phyloP scores from a whole-genome alignment of 2,113 vertebrate genomes.

The Macquaria australasica region DNA sequence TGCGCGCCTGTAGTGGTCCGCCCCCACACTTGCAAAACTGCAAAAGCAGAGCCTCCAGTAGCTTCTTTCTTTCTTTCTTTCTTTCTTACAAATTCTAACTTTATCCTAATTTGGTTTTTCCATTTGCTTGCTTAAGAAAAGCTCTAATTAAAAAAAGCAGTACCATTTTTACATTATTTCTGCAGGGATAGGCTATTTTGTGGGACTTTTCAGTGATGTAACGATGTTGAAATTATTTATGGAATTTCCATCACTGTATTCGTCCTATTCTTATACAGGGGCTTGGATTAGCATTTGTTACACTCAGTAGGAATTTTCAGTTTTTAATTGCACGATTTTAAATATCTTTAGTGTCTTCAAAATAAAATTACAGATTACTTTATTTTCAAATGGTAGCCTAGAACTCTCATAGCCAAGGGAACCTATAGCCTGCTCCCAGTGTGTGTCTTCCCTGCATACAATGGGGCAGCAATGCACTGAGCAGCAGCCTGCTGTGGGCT shows the following conservation, averaged over 20 bases:
- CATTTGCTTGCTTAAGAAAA: not conserved
- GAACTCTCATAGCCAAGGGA: not conserved
- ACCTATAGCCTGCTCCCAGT: not conserved
- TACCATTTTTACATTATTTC: not conserved
- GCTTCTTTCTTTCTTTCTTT: not conserved
- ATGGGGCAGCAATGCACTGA: not conserved
- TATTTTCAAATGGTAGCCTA: not conserved
- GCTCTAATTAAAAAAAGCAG: not conserved
- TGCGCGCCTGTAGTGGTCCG: conserved; percentile 74
- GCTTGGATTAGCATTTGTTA: not conserved
- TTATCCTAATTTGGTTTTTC: not conserved
- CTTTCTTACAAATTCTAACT: conserved; percentile 1
- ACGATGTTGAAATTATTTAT: not conserved
- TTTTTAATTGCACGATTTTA: not conserved
- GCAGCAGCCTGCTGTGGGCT: conserved; percentile 12
- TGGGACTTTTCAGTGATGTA: not conserved
- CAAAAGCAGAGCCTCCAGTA: not conserved
- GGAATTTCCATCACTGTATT: not conserved
- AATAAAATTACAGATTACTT: not conserved
- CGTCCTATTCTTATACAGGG: not conserved
- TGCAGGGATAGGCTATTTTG: not conserved
- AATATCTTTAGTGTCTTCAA: not conserved
- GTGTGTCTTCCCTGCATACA: not conserved
- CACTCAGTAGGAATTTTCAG: not conserved
- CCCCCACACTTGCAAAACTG: conserved; percentile 66